Evolutionary conservation across 1,140 invertebrate species (phyloP).

Genomic region (Zophobas atratus): DNA sequence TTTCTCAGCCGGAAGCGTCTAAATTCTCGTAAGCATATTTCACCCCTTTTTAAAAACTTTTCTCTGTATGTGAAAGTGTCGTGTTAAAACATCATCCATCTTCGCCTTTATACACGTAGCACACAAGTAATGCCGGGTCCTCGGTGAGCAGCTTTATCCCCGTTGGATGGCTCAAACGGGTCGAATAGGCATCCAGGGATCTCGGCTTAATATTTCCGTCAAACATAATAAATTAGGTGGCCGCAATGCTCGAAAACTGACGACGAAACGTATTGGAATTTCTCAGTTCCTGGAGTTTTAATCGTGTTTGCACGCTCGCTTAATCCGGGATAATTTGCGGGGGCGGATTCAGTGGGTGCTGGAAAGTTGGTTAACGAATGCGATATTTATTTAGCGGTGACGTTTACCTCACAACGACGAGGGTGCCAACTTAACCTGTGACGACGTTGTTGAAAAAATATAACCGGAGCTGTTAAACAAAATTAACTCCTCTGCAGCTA

Average conservation of each 20-base stretch:
- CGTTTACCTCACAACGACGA: no score
- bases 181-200: constrained; percentile 17
- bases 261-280: constrained; percentile 23
- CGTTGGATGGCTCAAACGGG: not conserved
- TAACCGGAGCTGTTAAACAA: no score
- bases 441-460: no score
- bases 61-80: constrained; percentile 16
- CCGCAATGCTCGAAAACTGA: not conserved
- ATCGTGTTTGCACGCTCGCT: constrained; percentile 6
- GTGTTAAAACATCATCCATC: constrained; percentile 21
- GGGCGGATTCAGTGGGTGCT: no score
- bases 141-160: constrained; percentile 6
- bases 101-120: constrained; percentile 2
- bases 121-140: constrained; percentile 5
- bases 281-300: constrained; percentile 15
- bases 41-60: not conserved
- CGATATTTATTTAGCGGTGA: no score
- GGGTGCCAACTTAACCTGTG: no score
- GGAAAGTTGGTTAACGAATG: no score
- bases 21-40: no score
- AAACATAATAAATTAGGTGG: constrained; percentile 26
- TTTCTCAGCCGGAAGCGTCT: no score
- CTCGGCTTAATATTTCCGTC: constrained; percentile 23
- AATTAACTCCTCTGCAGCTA: no score
- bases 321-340: no score